Conservation (phyloP, 2,113 vertebrate genomes). For the Lasiurus cinereus region DNA sequence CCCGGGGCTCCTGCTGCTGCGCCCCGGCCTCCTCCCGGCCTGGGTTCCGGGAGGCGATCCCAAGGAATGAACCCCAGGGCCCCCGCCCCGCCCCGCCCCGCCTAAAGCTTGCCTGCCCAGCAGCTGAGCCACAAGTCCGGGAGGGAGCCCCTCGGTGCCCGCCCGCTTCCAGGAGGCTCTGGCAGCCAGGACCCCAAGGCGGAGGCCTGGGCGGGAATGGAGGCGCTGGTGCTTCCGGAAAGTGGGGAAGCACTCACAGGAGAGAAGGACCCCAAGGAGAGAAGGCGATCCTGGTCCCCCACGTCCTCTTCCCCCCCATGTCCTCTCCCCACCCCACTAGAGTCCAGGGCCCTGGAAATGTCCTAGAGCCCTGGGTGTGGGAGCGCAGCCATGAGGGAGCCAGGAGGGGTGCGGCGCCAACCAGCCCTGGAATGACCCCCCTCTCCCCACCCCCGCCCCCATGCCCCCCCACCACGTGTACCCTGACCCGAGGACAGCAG, state of each 20-base stretch:
- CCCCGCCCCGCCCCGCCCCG: too few relatives aligned
- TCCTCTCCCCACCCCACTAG: background rate
- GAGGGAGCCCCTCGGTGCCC: background rate
- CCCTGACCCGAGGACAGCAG: background rate
- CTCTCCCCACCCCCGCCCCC: rapidly evolving
- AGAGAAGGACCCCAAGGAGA: background rate
- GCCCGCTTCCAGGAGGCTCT: background rate
- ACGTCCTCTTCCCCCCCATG: background rate
- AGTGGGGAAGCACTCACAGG: background rate
- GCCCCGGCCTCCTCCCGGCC: too few relatives aligned
- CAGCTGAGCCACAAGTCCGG: background rate
- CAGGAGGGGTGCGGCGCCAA: background rate
- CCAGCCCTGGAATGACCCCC: background rate
- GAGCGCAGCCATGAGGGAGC: background rate
- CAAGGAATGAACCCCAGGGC: too few relatives aligned
- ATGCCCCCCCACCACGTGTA: too few relatives aligned
- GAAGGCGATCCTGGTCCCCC: background rate
- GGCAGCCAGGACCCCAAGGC: background rate
- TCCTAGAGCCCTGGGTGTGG: background rate
- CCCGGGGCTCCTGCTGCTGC: too few relatives aligned
- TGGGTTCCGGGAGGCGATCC: too few relatives aligned
- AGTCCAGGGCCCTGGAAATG: background rate
- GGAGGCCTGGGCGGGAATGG: background rate
- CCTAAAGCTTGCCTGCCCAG: too few relatives aligned
- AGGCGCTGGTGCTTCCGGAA: background rate